Evolutionary conservation across 2,113 vertebrate genomes (phyloP).

Genomic region (Lucifuga dentata): DNA sequence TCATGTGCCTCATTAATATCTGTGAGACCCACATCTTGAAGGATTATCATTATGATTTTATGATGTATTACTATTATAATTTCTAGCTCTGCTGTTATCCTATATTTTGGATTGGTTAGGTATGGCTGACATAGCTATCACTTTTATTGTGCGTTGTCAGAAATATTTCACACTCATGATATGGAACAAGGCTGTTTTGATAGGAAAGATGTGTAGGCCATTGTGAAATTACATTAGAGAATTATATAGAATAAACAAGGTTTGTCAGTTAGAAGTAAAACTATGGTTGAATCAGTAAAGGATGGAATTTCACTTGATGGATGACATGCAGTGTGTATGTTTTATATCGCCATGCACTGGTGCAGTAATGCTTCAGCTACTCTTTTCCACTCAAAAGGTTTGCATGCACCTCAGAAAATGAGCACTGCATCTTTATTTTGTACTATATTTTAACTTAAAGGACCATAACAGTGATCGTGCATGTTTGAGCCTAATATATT

Average conservation of each 20-base stretch:
- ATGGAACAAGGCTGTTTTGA: conserved; percentile 20
- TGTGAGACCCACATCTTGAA: conserved; percentile 37
- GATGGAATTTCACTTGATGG: conserved; percentile 33
- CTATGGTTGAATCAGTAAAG: not conserved
- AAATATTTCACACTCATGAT: conserved; percentile 29
- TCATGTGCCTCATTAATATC: conserved; percentile 57
- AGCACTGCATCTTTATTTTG: no score
- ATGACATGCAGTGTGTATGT: conserved; percentile 29
- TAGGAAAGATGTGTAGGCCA: conserved; percentile 5
- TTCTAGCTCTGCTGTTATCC: conserved; percentile 34
- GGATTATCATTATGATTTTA: conserved; percentile 42
- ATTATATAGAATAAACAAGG: conserved; percentile 2
- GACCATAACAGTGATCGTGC: no score
- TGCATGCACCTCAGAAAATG: conserved; percentile 6
- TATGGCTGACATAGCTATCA: not conserved
- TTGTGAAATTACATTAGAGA: conserved; percentile 23
- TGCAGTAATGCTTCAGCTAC: conserved; percentile 14
- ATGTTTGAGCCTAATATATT: no score
- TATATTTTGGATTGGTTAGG: conserved; percentile 25
- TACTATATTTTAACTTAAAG: not conserved
- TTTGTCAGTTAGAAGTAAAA: conserved; percentile 34
- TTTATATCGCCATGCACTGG: conserved; percentile 13
- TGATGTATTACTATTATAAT: conserved; percentile 37
- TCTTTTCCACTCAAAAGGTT: conserved; percentile 1
- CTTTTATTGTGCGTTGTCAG: conserved; percentile 22